Evolutionary conservation across 2,888 invertebrate species (phyloP).

Genomic region (Copidosoma aretas): DNA sequence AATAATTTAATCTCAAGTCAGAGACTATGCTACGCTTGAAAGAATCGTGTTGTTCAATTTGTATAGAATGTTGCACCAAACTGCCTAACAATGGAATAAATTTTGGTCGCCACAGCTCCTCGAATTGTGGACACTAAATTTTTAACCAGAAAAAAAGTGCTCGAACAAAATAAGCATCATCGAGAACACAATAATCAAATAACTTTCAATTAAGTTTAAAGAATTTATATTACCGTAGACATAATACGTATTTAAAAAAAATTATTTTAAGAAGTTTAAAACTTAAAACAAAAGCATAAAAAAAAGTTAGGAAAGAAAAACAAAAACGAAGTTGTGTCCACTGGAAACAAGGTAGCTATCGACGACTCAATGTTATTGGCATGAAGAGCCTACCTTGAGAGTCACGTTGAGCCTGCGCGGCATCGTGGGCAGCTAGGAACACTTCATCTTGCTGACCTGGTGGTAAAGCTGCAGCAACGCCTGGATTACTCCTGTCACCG

Average conservation of each 20-base stretch:
- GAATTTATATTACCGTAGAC: no score
- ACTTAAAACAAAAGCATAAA: no score
- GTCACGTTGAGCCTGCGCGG: conserved; percentile 80
- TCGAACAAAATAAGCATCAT: no score
- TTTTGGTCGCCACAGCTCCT: conserved; percentile 51
- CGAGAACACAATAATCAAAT: no score
- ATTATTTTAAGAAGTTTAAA: background rate
- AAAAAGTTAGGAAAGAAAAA: no score
- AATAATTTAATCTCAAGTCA: conserved; percentile 54
- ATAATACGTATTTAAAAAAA: conserved; percentile 2
- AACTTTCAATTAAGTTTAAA: no score
- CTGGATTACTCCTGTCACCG: conserved; percentile 74
- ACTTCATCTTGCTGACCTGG: conserved; percentile 73
- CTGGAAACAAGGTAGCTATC: conserved; percentile 31
- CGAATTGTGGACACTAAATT: conserved; percentile 61
- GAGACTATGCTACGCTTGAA: conserved; percentile 62
- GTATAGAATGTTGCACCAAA: conserved; percentile 56
- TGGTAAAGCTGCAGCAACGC: conserved; percentile 57
- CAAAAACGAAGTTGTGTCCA: background rate
- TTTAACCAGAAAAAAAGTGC: no score
- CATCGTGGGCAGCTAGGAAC: conserved; percentile 82
- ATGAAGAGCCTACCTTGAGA: conserved; percentile 84
- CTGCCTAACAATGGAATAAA: conserved; percentile 56
- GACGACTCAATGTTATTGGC: conserved; percentile 54
- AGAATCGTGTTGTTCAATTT: conserved; percentile 46